Evolutionary conservation across 2,797 vertebrate species (phyloP).

Genomic region (Acrossocheilus fasciatus): DNA sequence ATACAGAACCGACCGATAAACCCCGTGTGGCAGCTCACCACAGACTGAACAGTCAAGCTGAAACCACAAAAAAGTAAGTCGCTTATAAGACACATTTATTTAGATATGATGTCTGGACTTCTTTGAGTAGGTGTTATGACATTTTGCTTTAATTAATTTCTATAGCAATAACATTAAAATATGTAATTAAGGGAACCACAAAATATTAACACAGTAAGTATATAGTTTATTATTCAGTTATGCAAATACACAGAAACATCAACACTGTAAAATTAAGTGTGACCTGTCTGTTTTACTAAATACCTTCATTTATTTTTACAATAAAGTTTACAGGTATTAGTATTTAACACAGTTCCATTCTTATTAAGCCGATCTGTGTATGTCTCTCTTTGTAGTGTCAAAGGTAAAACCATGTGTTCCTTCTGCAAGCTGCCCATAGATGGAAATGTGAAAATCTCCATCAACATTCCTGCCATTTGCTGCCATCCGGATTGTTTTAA

Average conservation of each 20-base stretch:
- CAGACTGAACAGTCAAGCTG: constrained; percentile 12
- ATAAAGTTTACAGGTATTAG: neutral
- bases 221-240: neutral
- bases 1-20: neutral
- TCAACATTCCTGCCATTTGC: constrained; percentile 63
- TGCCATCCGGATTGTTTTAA: constrained; percentile 73
- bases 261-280: neutral
- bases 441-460: constrained; percentile 64
- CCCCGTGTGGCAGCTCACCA: neutral
- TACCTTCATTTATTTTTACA: neutral
- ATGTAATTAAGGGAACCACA: neutral
- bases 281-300: constrained; percentile 4
- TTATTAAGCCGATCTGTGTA: neutral
- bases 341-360: neutral
- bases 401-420: constrained; percentile 59
- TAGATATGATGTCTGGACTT: neutral
- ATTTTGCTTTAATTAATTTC: neutral
- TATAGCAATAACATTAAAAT: neutral
- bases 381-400: constrained; percentile 43
- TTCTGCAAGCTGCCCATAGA: constrained; percentile 67
- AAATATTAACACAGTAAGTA: neutral
- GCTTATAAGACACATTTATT: constrained; percentile 12
- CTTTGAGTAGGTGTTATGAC: neutral
- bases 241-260: neutral
- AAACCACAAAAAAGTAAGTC: constrained; percentile 33